These are phyloP conservation scores for Acrocephalus kingi DNA, from an alignment of 2,113 vertebrate species.

Conservation along the genomic window DNA sequence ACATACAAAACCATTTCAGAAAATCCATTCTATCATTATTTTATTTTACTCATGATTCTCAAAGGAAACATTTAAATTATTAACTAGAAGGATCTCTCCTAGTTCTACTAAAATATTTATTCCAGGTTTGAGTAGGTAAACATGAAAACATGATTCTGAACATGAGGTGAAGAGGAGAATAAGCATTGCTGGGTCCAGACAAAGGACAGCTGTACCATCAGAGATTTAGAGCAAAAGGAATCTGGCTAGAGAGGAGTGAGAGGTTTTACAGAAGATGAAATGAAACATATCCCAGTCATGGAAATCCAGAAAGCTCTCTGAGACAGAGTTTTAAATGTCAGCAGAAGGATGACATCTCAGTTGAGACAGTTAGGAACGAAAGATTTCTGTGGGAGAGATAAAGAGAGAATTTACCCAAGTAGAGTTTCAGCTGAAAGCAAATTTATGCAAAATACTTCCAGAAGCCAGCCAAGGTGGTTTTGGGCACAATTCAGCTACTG, in stretches of 20 bases:
- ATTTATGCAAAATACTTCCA: background rate
- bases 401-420: background rate
- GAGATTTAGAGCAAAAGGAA: background rate
- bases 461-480: background rate
- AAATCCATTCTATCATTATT: background rate
- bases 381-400: background rate
- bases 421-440: background rate
- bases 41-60: background rate
- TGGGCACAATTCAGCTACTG: background rate
- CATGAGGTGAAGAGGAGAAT: background rate
- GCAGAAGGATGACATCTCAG: background rate
- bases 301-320: background rate
- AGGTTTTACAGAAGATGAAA: background rate
- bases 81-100: background rate
- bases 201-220: background rate
- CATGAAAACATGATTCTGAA: background rate
- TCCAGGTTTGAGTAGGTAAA: background rate
- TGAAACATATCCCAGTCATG: background rate
- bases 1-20: background rate
- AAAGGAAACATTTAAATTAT: background rate
- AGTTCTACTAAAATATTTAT: background rate
- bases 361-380: background rate
- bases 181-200: background rate
- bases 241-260: background rate
- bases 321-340: background rate